Base-by-base conservation (phyloP, 2,888 invertebrate species). In the Ptilodon capucinus region DNA sequence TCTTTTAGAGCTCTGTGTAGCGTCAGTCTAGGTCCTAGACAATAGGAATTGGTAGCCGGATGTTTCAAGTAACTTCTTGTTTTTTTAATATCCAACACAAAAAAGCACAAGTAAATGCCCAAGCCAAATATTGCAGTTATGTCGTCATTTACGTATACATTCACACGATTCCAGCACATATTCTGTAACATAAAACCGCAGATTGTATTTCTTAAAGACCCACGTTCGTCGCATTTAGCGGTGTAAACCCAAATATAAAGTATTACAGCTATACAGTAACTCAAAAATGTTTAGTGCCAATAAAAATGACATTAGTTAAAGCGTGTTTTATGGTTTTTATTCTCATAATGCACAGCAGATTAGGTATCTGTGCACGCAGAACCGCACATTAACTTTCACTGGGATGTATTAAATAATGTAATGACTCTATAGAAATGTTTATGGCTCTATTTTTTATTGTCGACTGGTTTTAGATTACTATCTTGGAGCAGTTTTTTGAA, bases 381-480 rank as follows among this genome's bases (percentile, higher is more conserved):
- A 39, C 46, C 38, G 11, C 30, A 17, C 13, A 53, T 48, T 51
- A 59, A 62, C 64, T 64, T 64, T 64, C 64, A 59, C 65, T 65
- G 46, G 54, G 65, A 59, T 53, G 51, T 54, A 48, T 52, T 45
- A n/a, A n/a, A n/a, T 46, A 35, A 48, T 46, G 50, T 47, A 51
- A 54, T 61, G 45, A 28, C 42, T 45, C 36, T 38, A 42, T 18
- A 13, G 42, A 21, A 19, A 42, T 42, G 34, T 46, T 30, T 42
- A n/a, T 21, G 42, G 18, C 21, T 21, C 19, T 38, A 13, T 23
- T 40, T n/a, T 34, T 25, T 42, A 30, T 28, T 38, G 21, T 7
- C 40, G 7, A 40, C 30, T 39, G 44, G 44, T 44, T 32, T 36
- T 18, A 32, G 14, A 39, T 39, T 7, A 18, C 35, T 16, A 11